Evolutionary conservation across 2,888 invertebrate species (phyloP), one percentile per base, ranked within the genome.

Genomic region (Sarcophaga carnaria): DNA sequence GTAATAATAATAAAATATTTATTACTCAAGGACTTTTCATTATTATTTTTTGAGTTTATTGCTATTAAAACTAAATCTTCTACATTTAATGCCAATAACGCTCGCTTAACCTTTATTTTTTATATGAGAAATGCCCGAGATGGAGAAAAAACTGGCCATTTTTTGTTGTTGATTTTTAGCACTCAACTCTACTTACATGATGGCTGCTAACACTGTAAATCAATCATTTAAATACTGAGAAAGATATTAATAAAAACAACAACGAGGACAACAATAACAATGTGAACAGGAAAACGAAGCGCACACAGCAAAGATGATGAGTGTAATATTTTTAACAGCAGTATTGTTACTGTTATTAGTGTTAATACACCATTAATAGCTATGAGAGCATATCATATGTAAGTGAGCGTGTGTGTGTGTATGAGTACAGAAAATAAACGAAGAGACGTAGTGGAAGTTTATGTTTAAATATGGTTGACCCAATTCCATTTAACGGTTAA

Each of bases 401-500:
- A 37, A 6, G 37, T 37, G 37, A 37, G 37, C 0, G 37, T 37
- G 37, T 37, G 37, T 49, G 49, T 14, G 3, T 49, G 14, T 49
- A 49, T 14, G 49, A 14, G 14, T 49, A 49, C 49, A 37, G 37
- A 37, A 37, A 37, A 37, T 6, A 1, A 37, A 27, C 27, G 27
- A 27, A 37, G 6, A 37, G 37, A 6, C 6, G 37, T 37, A 37
- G 6, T 37, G 37, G 37, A 6, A 37, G 37, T 37, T 37, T 37
- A 37, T 37, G 37, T 37, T 37, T 37, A 37, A 37, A 37, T 37
- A 37, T 72, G 80, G 74, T 70, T 87, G 86, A 87, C 86, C 86
- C 75, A 87, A 83, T 84, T 87, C 80, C 86, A 81, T 79, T 84
- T 78, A 87, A 84, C 83, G 80, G 86, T 87, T 81, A 67, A 78